Percentiles rank a stretch among this genome's conserved stretches.
These are phyloP conservation scores for Sepiola atlantica DNA, from an alignment of 2,888 invertebrate genomes.

Conservation along the genomic window DNA sequence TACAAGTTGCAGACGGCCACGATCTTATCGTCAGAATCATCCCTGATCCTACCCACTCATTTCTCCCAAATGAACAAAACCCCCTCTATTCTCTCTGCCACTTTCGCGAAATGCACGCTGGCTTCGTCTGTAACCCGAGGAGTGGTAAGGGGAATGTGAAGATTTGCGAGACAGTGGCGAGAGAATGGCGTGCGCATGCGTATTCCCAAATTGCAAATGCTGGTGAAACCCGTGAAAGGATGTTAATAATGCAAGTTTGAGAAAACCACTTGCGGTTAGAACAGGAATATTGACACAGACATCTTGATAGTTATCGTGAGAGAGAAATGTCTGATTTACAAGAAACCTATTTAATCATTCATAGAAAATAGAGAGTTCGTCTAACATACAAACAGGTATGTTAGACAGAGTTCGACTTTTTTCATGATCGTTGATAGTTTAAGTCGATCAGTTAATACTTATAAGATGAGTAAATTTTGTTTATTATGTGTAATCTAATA, in stretches of 20 bases:
- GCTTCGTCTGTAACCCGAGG: not conserved
- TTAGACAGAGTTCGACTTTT: no score
- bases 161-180: not conserved
- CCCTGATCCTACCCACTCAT: not conserved
- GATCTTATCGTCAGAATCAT: not conserved
- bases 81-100: not conserved
- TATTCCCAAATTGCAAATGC: not conserved
- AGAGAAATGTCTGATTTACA: no score
- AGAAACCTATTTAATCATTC: no score
- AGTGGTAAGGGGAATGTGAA: not conserved
- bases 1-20: constrained; percentile 32
- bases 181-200: not conserved
- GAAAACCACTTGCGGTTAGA: not conserved
- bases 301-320: not conserved
- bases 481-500: no score
- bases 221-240: not conserved
- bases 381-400: no score
- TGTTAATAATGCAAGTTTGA: not conserved
- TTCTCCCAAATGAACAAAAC: not conserved
- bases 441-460: no score
- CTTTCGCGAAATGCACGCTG: not conserved
- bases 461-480: no score
- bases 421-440: no score
- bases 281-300: not conserved
- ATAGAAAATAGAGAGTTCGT: no score